Evolutionary conservation across 2,797 vertebrate genomes (phyloP).

Genomic region (Erethizon dorsatum): DNA sequence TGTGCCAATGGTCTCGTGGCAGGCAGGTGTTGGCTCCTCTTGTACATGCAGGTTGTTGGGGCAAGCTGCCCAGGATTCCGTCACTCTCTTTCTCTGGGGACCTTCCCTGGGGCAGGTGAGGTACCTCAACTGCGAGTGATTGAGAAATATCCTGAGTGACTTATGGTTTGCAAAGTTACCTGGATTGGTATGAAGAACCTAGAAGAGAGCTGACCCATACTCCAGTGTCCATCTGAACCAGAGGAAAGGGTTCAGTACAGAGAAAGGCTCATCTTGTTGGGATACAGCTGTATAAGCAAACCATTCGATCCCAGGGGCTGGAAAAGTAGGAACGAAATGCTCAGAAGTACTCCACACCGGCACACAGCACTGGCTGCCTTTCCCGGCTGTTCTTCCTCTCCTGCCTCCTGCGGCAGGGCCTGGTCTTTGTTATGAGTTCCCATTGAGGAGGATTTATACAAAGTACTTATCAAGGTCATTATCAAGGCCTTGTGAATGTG

Average conservation of each 20-base stretch:
- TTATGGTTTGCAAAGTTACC: neutral
- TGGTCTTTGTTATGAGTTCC: neutral
- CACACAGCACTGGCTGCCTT: fast-evolving
- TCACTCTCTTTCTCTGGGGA: neutral
- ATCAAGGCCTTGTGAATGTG: neutral
- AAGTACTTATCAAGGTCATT: neutral
- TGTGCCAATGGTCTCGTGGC: neutral
- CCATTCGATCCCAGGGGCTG: neutral
- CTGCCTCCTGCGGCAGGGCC: no score
- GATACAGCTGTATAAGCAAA: neutral
- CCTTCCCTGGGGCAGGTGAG: neutral
- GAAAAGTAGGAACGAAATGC: neutral
- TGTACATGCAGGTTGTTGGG: neutral
- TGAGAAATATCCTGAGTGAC: neutral
- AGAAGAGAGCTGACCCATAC: neutral
- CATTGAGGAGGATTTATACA: neutral
- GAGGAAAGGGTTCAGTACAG: neutral
- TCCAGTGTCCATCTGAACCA: neutral
- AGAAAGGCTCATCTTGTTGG: neutral
- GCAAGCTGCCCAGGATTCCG: neutral
- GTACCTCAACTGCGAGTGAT: neutral
- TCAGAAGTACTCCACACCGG: neutral
- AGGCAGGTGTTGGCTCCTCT: neutral
- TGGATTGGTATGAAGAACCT: neutral
- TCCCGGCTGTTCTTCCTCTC: neutral